phyloP scores from a whole-genome alignment of 2,888 invertebrate genomes.

The Diarsia rubi region DNA sequence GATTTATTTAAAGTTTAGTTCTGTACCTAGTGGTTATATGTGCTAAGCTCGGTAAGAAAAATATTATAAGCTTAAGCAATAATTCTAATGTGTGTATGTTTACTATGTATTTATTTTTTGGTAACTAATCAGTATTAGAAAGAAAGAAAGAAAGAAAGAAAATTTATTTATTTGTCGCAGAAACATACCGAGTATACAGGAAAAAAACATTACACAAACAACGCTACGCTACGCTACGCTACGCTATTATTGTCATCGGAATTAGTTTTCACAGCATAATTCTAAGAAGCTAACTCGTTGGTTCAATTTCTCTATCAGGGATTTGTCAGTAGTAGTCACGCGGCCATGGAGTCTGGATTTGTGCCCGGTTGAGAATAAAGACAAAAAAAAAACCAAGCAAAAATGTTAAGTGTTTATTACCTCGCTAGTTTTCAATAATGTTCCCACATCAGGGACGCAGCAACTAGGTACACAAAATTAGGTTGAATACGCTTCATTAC shows the following conservation, averaged over 20 bases:
- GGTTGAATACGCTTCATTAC: conserved; percentile 12
- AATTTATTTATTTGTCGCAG: no score
- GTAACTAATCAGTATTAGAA: not conserved
- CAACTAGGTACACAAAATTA: conserved; percentile 1
- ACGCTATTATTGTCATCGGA: no score
- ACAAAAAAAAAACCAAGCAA: not conserved
- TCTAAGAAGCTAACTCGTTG: no score
- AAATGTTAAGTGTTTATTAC: not conserved
- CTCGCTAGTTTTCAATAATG: no score
- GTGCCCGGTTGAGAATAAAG: not conserved
- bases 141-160: no score
- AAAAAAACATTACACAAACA: no score
- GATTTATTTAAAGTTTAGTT: conserved; percentile 5
- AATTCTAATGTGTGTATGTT: not conserved
- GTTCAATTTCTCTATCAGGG: no score
- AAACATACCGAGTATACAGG: no score
- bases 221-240: no score
- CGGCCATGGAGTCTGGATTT: no score
- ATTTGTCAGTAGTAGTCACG: no score
- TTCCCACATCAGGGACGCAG: not conserved
- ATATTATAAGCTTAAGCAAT: not conserved
- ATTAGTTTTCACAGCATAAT: no score
- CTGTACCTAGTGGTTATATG: not conserved
- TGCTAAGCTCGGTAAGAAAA: not conserved
- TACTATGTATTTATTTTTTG: not conserved